These are phyloP conservation scores for Petrophora chlorosata DNA, from an alignment of 2,888 invertebrate species.

Conservation along the genomic window DNA sequence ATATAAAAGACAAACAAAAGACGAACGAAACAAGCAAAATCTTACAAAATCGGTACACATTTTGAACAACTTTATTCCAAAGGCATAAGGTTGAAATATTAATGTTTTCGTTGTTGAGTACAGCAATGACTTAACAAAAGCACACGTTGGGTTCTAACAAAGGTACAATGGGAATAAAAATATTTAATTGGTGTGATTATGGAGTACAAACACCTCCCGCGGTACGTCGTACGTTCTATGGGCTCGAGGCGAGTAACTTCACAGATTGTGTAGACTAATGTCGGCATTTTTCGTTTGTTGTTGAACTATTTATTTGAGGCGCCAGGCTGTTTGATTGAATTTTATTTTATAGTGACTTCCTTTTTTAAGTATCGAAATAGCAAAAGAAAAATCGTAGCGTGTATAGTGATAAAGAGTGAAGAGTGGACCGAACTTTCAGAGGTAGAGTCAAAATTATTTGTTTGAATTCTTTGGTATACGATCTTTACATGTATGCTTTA, in stretches of 20 bases:
- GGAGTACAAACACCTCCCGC: slow-evolving; percentile 75
- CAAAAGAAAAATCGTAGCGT: too few relatives aligned
- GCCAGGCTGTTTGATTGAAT: not conserved
- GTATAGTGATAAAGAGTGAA: too few relatives aligned
- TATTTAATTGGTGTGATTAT: slow-evolving; percentile 80
- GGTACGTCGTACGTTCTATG: slow-evolving; percentile 28
- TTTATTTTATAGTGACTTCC: too few relatives aligned
- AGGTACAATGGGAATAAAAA: slow-evolving; percentile 75
- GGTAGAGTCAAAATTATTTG: too few relatives aligned
- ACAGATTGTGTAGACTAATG: slow-evolving; percentile 18
- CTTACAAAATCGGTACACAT: too few relatives aligned
- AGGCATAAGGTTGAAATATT: slow-evolving; percentile 11
- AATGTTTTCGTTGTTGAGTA: slow-evolving; percentile 1
- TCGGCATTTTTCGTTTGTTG: slow-evolving; percentile 7
- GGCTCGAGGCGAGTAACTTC: slow-evolving; percentile 19
- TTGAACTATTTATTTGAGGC: not conserved
- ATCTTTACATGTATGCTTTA: too few relatives aligned
- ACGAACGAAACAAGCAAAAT: not conserved
- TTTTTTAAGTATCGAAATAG: too few relatives aligned
- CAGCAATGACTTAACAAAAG: slow-evolving; percentile 66
- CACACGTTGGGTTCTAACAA: slow-evolving; percentile 58
- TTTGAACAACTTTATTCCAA: slow-evolving; percentile 7
- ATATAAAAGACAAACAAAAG: slow-evolving; percentile 1
- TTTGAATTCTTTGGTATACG: too few relatives aligned
- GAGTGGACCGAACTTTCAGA: too few relatives aligned